phyloP scores from a whole-genome alignment of 2,113 vertebrate genomes.

The Bagarius yarrelli region DNA sequence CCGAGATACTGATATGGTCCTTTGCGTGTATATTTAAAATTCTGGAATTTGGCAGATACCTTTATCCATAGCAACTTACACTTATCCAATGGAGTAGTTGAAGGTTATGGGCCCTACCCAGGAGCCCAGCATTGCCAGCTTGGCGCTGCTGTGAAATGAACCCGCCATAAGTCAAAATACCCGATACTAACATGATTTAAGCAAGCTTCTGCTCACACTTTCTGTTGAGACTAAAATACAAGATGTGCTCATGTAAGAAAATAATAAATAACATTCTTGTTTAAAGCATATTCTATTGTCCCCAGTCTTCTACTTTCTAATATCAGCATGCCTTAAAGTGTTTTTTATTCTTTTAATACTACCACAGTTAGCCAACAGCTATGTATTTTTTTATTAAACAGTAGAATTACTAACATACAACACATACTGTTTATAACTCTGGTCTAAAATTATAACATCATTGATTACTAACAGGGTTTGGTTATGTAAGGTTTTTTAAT shows the following conservation, averaged over 20 bases:
- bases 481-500: neutral
- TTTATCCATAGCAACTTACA: too few species aligned
- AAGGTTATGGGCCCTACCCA: too few species aligned
- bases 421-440: neutral
- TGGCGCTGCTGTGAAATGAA: too few species aligned
- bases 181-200: neutral
- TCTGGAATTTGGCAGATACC: too few species aligned
- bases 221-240: too few species aligned
- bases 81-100: too few species aligned
- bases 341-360: neutral
- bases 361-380: neutral
- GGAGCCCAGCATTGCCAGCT: too few species aligned
- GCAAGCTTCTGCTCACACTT: neutral
- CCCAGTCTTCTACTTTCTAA: neutral
- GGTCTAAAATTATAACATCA: neutral
- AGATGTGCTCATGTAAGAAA: neutral
- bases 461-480: neutral
- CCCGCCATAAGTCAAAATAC: neutral
- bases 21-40: neutral
- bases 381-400: neutral
- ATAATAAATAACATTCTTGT: neutral
- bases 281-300: neutral
- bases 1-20: neutral
- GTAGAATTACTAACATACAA: neutral
- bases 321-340: neutral